These are phyloP conservation scores for Bombyx huttoni DNA, from an alignment of 2,888 invertebrate genomes.

Conservation along the genomic window DNA sequence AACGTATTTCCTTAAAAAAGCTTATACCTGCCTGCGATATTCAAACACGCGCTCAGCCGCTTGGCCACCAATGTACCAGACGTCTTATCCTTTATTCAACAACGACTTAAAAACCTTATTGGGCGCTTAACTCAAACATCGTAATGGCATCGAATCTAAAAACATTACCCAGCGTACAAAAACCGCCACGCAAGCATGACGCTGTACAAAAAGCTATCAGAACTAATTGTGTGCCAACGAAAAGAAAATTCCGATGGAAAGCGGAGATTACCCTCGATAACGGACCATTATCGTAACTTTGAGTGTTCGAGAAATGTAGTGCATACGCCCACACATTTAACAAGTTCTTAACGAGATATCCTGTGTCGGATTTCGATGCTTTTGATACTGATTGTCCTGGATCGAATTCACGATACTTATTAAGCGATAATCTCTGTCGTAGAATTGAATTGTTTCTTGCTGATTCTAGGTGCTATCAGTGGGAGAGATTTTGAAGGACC, in stretches of 20 bases:
- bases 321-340: constrained; percentile 40
- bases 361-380: constrained; percentile 33
- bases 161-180: constrained; percentile 7
- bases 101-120: too few species aligned
- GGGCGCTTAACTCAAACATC: not conserved
- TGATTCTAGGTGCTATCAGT: too few species aligned
- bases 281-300: constrained; percentile 52
- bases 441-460: too few species aligned
- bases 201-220: constrained; percentile 59
- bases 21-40: too few species aligned
- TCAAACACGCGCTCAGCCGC: too few species aligned
- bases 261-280: constrained; percentile 50
- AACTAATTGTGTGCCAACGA: constrained; percentile 62
- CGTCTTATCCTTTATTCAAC: too few species aligned
- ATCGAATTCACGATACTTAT: too few species aligned
- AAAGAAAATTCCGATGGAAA: constrained; percentile 57
- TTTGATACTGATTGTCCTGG: not conserved
- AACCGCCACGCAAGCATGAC: constrained; percentile 39
- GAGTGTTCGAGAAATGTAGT: constrained; percentile 46
- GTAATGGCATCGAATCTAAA: constrained; percentile 11
- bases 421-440: too few species aligned
- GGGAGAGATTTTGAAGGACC: too few species aligned
- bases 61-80: too few species aligned
- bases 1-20: too few species aligned
- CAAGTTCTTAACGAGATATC: constrained; percentile 32